Percentiles rank a stretch among this genome's conserved stretches.
Conservation (phyloP, 2,888 invertebrate genomes). For the Hydraecia micacea region DNA sequence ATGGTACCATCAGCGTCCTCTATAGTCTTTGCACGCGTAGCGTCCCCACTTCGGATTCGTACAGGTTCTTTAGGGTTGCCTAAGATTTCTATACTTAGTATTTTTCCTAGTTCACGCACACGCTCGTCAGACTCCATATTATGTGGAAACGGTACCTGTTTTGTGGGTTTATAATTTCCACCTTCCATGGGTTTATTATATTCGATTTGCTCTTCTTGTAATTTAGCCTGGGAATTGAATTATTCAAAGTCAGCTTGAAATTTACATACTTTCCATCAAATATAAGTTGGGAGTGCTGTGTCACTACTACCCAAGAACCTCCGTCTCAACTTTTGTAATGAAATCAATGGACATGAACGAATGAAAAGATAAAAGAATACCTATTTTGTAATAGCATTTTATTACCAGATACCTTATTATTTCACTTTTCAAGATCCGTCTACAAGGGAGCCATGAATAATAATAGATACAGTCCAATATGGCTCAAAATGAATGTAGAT, state of each 20-base stretch:
- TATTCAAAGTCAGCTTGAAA: slow-evolving; percentile 8
- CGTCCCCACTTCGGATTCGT: not conserved
- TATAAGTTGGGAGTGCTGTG: not conserved
- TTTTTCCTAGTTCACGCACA: not conserved
- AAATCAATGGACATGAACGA: not conserved
- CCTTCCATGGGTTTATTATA: not conserved
- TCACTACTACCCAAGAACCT: not conserved
- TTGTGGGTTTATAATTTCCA: not conserved
- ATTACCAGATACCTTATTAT: not conserved
- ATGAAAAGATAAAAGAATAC: not conserved
- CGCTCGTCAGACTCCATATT: not conserved
- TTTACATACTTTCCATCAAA: not conserved
- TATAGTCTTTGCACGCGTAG: slow-evolving; percentile 14
- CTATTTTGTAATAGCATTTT: not conserved
- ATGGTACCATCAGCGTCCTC: slow-evolving; percentile 5
- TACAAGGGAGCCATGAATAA: not conserved
- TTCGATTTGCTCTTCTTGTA: not conserved
- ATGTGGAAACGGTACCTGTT: not conserved
- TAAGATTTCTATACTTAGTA: slow-evolving; percentile 16
- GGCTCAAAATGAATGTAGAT: not conserved
- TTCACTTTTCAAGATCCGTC: not conserved
- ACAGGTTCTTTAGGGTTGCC: not conserved
- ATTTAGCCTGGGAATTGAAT: slow-evolving; percentile 11
- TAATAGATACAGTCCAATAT: not conserved
- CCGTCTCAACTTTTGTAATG: not conserved